Base-by-base conservation (phyloP, 2,113 vertebrate genomes). In the Lophotis ruficrista region DNA sequence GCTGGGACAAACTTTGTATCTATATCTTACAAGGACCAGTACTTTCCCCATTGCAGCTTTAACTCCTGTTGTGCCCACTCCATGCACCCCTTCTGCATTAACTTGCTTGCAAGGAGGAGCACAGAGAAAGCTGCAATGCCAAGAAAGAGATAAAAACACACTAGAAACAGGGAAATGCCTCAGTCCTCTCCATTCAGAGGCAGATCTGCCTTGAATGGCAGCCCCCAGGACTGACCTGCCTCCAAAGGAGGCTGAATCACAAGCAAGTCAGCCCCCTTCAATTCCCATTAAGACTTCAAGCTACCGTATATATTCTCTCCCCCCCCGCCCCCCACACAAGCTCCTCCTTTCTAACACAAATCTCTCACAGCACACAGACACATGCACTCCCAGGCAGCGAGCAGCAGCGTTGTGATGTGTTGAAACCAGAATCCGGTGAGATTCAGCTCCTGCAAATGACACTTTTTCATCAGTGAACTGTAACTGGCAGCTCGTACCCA, bases 201-300 rank as follows among this genome's bases (percentile, higher is more conserved):
- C 85, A 93, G 87, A 95, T 82, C 68, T 83, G 81, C 82, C 41
- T 51, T 96, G 95, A 96, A 95, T 78, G 48, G 87, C 76, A 97
- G 79, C 48, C 88, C 79, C 94, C 45, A 83, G 80, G 70, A 92
- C 64, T 41, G 90, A 73, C 51, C 61, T 64, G 66, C 30, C 78
- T 70, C 90, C 53, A 91, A 64, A 95, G 37, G 17, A 89, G 57
- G 57, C 64, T 76, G 84, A 90, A 85, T 89, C 84, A 47, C 73
- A 94, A 83, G 70, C 77, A 48, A 80, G 65, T 11, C 87, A 16
- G 47, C 53, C 79, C 83, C 80, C 86, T 93, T 87, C 60, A 90
- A 77, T 75, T 82, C 77, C 4, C 70, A 56, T 58, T 68, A 86
- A 93, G 75, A 27, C 53, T 96, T 90, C 31, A 83, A 89, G 71